Evolutionary conservation across 1,140 invertebrate species (phyloP).

Genomic region (Leptoteleia sp.): DNA sequence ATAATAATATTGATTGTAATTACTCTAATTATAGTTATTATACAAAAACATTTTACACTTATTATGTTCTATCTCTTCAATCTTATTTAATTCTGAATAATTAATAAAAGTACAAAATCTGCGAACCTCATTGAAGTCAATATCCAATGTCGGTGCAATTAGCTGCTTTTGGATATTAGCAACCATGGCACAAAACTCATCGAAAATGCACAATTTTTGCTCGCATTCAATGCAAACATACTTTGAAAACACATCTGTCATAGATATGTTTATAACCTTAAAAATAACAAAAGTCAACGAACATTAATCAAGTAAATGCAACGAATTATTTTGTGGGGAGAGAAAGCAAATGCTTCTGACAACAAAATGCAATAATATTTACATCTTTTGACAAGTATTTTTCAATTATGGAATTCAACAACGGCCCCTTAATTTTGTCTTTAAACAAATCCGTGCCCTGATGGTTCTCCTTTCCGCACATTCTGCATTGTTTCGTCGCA

Average conservation of each 20-base stretch:
- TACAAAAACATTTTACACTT: too few species aligned
- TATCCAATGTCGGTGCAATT: slow-evolving; percentile 72
- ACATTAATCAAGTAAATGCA: too few species aligned
- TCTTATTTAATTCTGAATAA: too few species aligned
- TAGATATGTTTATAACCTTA: slow-evolving; percentile 75
- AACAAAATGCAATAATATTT: slow-evolving; percentile 16
- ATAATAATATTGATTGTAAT: too few species aligned
- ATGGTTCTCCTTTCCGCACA: slow-evolving; percentile 77
- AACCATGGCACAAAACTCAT: slow-evolving; percentile 78
- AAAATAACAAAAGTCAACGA: neutral
- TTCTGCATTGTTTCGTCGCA: slow-evolving; percentile 71
- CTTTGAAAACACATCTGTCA: slow-evolving; percentile 73
- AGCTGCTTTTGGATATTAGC: slow-evolving; percentile 77
- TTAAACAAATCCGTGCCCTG: slow-evolving; percentile 75
- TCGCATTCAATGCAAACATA: slow-evolving; percentile 77
- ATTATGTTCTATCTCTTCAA: too few species aligned
- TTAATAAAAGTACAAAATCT: too few species aligned
- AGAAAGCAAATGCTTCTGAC: too few species aligned
- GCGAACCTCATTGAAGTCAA: slow-evolving; percentile 75
- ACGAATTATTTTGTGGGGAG: too few species aligned
- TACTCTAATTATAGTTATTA: too few species aligned
- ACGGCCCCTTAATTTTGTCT: slow-evolving; percentile 75
- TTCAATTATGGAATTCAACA: slow-evolving; percentile 75
- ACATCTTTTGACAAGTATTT: slow-evolving; percentile 78
- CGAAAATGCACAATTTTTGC: slow-evolving; percentile 74